Evolutionary conservation across 2,888 invertebrate species (phyloP), one percentile per base, ranked within the genome.

Genomic region (Ophion ellenae): DNA sequence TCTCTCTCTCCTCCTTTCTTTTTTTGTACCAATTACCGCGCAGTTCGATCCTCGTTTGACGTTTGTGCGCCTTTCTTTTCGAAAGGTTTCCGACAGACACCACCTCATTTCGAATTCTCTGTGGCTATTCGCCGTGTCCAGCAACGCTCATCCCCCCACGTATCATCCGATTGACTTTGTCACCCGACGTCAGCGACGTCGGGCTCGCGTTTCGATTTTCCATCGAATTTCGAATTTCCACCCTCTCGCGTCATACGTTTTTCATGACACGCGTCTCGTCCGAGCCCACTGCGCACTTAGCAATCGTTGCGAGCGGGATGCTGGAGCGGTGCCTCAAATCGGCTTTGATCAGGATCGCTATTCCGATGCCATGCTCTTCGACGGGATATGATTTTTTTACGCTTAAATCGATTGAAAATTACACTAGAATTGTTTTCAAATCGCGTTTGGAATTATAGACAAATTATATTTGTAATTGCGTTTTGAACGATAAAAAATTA

Each of bases 81-180:
- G 59, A 77, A 76, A 67, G 59, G 53, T 57, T 59, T 53, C 10
- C 36, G 28, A 57, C 70, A 74, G 83, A 78, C 83, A 77, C 14
- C 69, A 59, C 32, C 32, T 78, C 86, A 86, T 86, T 81, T 81
- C 36, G 36, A 66, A 86, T 86, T 86, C 86, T 40, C 77, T 86
- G 78, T 86, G 86, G 64, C 80, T 47, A 14, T 64, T 20, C 36
- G 57, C 32, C 59, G 36, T 57, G 14, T 45, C 40, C 45, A 59
- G 28, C 53, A 20, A 45, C n/a, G 17, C 53, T 57, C 32, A 20
- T 57, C 28, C 24, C 32, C 14, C 32, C 47, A 28, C 24, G 10
- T 63, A 28, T 17, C 24, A 75, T 47, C 36, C 11, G n/a, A 36
- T 28, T n/a, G 47, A 84, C 77, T 76, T 81, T 63, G 81, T 64